Evolutionary conservation across 2,797 vertebrate genomes (phyloP).

Genomic region (Coregonus ussuriensis): DNA sequence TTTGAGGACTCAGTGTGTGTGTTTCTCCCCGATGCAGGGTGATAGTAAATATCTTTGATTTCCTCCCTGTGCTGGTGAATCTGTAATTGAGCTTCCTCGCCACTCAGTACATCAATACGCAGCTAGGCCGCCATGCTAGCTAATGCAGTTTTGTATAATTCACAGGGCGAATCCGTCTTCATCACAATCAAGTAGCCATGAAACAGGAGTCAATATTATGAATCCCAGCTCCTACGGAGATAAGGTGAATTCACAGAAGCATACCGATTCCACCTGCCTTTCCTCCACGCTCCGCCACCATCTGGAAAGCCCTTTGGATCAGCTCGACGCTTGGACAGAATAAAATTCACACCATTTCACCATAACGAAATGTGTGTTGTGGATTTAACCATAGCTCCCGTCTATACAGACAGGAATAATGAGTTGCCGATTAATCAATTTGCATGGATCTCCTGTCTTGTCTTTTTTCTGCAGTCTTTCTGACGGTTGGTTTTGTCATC

Average conservation of each 20-base stretch:
- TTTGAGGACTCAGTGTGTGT: slow-evolving; percentile 28
- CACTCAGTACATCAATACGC: not conserved
- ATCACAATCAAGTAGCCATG: slow-evolving; percentile 54
- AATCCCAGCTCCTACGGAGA: slow-evolving; percentile 36
- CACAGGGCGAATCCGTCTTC: slow-evolving; percentile 54
- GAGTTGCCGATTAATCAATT: slow-evolving; percentile 33
- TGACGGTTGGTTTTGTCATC: slow-evolving; percentile 27
- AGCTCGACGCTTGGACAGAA: slow-evolving; percentile 1
- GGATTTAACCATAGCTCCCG: slow-evolving; percentile 21
- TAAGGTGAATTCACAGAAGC: slow-evolving; percentile 27
- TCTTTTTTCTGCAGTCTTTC: slow-evolving; percentile 22
- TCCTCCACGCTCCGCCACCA: not conserved
- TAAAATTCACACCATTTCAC: slow-evolving; percentile 15
- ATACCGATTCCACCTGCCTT: slow-evolving; percentile 3
- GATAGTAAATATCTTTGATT: slow-evolving; percentile 55
- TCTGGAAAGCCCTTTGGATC: not conserved
- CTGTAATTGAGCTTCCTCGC: slow-evolving; percentile 41
- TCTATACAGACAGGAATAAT: slow-evolving; percentile 16
- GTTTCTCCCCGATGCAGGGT: slow-evolving; percentile 7
- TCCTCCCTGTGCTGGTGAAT: slow-evolving; percentile 22
- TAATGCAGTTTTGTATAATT: slow-evolving; percentile 51
- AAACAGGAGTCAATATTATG: slow-evolving; percentile 54
- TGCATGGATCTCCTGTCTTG: slow-evolving; percentile 19
- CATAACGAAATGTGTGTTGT: slow-evolving; percentile 10
- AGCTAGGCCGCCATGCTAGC: slow-evolving; percentile 31